phyloP scores from a whole-genome alignment of 1,140 invertebrate species.

The Papilio polytes region DNA sequence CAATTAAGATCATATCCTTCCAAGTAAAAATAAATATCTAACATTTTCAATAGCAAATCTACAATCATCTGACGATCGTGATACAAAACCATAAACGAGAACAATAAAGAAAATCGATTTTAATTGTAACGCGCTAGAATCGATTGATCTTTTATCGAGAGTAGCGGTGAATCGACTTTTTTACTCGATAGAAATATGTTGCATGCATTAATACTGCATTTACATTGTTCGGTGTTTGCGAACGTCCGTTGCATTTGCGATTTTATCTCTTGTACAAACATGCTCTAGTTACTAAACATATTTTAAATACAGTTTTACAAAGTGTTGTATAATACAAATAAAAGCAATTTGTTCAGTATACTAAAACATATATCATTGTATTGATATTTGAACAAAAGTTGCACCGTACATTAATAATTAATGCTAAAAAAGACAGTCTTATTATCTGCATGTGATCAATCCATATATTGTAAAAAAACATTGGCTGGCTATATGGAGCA shows the following conservation, averaged over 20 bases:
- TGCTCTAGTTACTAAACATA: neutral
- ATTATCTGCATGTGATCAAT: neutral
- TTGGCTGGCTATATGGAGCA: slow-evolving; percentile 13
- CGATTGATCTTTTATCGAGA: neutral
- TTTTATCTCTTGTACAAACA: slow-evolving; percentile 13
- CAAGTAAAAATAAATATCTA: neutral
- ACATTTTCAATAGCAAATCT: neutral
- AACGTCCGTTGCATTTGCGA: neutral
- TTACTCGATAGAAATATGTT: neutral
- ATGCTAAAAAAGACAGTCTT: neutral
- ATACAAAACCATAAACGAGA: neutral
- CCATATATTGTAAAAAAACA: neutral
- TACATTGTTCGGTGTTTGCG: neutral
- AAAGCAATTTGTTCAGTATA: too few relatives aligned
- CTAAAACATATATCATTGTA: too few relatives aligned
- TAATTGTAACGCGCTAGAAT: neutral
- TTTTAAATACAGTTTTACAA: neutral
- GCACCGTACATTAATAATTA: neutral
- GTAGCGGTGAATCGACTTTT: slow-evolving; percentile 9
- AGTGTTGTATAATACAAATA: neutral
- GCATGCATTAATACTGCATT: neutral
- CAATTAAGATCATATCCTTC: neutral
- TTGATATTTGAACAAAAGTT: too few relatives aligned
- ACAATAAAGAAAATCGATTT: slow-evolving; percentile 20
- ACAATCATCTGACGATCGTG: neutral